These are phyloP conservation scores for Lasioglossum malachurum DNA, from an alignment of 2,888 invertebrate genomes.

Conservation along the genomic window DNA sequence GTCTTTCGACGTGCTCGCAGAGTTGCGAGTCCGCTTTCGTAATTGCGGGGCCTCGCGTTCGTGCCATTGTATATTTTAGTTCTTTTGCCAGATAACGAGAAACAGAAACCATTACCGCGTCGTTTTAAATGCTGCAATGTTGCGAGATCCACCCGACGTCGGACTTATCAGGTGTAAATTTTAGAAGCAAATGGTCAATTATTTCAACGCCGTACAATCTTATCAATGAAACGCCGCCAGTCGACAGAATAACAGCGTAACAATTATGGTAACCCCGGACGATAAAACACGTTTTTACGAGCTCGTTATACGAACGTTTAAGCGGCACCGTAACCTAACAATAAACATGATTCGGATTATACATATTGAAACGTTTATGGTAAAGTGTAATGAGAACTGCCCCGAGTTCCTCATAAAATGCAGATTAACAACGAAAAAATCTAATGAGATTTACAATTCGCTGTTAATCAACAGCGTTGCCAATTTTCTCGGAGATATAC, in stretches of 20 bases:
- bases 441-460: not conserved
- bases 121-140: not conserved
- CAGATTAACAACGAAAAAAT: not conserved
- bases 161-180: conserved; percentile 25
- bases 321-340: conserved; percentile 20
- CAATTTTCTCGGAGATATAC: no score
- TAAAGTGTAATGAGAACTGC: not conserved
- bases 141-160: not conserved
- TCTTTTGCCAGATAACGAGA: not conserved
- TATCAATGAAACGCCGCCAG: conserved; percentile 19
- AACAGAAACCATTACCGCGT: not conserved
- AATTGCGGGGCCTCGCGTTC: not conserved
- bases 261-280: conserved; percentile 34
- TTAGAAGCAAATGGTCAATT: not conserved
- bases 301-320: conserved; percentile 23
- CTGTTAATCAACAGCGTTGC: no score
- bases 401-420: not conserved
- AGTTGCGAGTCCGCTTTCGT: not conserved
- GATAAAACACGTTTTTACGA: conserved; percentile 43
- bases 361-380: conserved; percentile 9
- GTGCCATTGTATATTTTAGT: not conserved
- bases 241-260: conserved; percentile 25
- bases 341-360: conserved; percentile 22
- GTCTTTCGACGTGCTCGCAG: not conserved
- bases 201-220: not conserved